phyloP scores from a whole-genome alignment of 2,888 invertebrate genomes.

The Onchidella celtica region DNA sequence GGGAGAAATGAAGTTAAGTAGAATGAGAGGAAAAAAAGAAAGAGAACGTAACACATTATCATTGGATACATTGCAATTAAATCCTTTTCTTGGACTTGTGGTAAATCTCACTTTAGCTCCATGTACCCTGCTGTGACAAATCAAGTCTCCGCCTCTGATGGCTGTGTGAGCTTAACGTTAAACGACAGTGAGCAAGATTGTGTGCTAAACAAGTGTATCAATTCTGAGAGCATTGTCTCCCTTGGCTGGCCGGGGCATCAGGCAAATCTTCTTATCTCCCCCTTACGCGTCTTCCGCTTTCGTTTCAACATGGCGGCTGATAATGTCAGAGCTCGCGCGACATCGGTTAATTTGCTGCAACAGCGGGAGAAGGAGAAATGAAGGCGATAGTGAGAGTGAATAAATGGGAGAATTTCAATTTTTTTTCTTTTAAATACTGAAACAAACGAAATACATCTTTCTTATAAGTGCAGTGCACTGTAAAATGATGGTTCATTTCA shows the following conservation, averaged over 20 bases:
- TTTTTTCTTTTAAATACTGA: too few relatives aligned
- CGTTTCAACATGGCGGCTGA: conserved; percentile 7
- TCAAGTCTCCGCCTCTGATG: background rate
- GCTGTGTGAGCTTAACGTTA: background rate
- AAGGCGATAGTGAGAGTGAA: background rate
- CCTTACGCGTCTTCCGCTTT: background rate
- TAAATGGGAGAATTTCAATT: background rate
- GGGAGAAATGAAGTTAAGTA: too few relatives aligned
- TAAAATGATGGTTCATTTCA: too few relatives aligned
- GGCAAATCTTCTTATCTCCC: conserved; percentile 13
- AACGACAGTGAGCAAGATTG: background rate
- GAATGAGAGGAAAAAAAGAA: too few relatives aligned
- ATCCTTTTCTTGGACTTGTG: too few relatives aligned
- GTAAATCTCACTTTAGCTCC: too few relatives aligned
- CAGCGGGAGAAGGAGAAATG: background rate
- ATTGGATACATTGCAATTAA: too few relatives aligned
- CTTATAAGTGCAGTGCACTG: too few relatives aligned
- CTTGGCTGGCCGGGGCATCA: background rate
- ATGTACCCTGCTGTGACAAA: background rate
- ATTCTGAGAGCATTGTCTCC: conserved; percentile 1
- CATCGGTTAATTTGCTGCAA: background rate
- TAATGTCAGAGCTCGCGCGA: background rate
- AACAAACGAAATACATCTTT: too few relatives aligned
- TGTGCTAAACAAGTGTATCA: conserved; percentile 15
- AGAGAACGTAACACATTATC: too few relatives aligned